Percentiles rank a stretch among this genome's conserved stretches.
phyloP scores from a whole-genome alignment of 2,888 invertebrate genomes.

The Taenaris catops region DNA sequence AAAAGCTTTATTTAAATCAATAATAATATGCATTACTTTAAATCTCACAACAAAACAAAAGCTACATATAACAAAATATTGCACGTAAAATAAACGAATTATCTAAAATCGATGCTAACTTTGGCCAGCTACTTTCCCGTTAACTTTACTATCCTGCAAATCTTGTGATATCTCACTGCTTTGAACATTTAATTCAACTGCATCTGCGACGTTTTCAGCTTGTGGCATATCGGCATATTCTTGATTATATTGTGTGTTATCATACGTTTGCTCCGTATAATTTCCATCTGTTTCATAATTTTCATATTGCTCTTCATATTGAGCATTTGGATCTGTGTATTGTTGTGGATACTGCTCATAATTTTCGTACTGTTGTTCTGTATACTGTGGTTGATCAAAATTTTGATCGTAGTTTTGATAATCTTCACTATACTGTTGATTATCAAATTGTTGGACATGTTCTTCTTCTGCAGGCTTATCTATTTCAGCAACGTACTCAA shows the following conservation, averaged over 20 bases:
- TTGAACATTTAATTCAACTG: slow-evolving; percentile 19
- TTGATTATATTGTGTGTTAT: slow-evolving; percentile 39
- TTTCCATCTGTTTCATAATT: slow-evolving; percentile 46
- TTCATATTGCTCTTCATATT: slow-evolving; percentile 48
- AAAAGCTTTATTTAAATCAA: slow-evolving; percentile 16
- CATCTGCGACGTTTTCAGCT: slow-evolving; percentile 25
- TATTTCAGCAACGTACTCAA: slow-evolving; percentile 11
- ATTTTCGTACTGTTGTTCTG: slow-evolving; percentile 51
- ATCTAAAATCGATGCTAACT: slow-evolving; percentile 51
- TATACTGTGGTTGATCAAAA: slow-evolving; percentile 38
- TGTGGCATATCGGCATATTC: slow-evolving; percentile 33
- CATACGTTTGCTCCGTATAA: slow-evolving; percentile 49
- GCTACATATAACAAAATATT: slow-evolving; percentile 52
- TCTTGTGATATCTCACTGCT: slow-evolving; percentile 1
- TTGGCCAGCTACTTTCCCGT: slow-evolving; percentile 44
- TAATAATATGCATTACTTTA: slow-evolving; percentile 11
- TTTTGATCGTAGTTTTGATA: slow-evolving; percentile 23
- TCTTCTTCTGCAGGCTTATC: slow-evolving; percentile 5
- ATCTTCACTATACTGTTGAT: slow-evolving; percentile 11
- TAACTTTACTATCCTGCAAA: slow-evolving; percentile 33
- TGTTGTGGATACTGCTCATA: slow-evolving; percentile 50
- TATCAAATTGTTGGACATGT: slow-evolving; percentile 13
- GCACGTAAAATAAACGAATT: slow-evolving; percentile 43
- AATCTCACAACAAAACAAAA: slow-evolving; percentile 23
- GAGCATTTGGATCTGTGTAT: slow-evolving; percentile 45